phyloP scores from a whole-genome alignment of 2,797 vertebrate genomes.

The Emys orbicularis region DNA sequence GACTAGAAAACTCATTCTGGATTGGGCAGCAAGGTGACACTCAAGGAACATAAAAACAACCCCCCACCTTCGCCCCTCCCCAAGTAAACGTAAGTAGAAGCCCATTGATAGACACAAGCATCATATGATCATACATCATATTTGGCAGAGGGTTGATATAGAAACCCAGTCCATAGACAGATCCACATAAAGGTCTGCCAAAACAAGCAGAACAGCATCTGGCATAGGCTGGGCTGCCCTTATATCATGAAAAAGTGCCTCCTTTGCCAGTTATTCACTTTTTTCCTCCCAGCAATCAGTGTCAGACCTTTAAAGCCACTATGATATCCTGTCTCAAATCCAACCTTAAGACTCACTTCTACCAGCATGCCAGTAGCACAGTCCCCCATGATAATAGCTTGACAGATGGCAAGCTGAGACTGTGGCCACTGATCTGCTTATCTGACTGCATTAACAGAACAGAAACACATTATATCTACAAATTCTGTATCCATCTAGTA shows the following conservation, averaged over 20 bases:
- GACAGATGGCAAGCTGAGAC: neutral
- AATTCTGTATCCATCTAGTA: neutral
- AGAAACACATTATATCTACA: neutral
- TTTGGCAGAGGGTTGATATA: neutral
- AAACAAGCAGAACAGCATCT: neutral
- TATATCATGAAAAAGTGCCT: neutral
- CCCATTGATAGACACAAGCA: neutral
- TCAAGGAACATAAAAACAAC: neutral
- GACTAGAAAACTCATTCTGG: neutral
- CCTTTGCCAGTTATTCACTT: neutral
- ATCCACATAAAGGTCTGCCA: neutral
- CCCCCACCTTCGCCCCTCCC: neutral
- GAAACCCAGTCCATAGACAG: neutral
- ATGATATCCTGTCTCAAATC: neutral
- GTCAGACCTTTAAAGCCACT: neutral
- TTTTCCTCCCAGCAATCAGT: neutral
- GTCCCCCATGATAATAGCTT: neutral
- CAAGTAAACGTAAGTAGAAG: neutral
- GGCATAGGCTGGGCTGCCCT: neutral
- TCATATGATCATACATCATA: neutral
- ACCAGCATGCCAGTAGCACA: neutral
- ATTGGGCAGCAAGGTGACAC: neutral
- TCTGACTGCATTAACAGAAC: neutral
- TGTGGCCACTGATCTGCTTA: neutral
- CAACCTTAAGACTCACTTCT: neutral